These are phyloP conservation scores for Motacilla tschutschensis DNA, from an alignment of 2,113 vertebrate genomes.

Conservation along the genomic window DNA sequence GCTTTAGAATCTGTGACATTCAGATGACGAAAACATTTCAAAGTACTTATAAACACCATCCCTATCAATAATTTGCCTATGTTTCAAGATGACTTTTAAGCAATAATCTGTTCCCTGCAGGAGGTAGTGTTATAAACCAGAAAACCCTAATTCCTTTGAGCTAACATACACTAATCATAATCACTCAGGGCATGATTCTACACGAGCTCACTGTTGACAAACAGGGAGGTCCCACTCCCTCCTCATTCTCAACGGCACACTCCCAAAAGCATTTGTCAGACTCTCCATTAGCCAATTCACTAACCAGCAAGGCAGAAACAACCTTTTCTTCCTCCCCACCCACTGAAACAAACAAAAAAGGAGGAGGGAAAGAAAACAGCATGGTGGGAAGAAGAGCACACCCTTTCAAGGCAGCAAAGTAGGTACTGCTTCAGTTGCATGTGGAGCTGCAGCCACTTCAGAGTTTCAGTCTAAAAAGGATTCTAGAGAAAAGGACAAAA, in stretches of 20 bases:
- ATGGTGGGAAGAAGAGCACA: background rate
- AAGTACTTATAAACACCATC: background rate
- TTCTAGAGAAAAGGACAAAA: background rate
- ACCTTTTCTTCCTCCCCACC: background rate
- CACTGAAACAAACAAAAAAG: background rate
- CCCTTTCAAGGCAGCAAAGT: background rate
- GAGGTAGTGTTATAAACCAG: background rate
- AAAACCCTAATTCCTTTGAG: background rate
- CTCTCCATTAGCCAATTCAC: background rate
- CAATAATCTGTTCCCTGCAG: background rate
- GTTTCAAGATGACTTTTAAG: background rate
- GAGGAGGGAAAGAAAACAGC: background rate
- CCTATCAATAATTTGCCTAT: background rate
- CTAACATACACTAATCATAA: background rate
- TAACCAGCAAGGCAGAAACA: conserved; percentile 9
- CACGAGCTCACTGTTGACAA: conserved; percentile 26
- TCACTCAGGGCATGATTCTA: conserved; percentile 2
- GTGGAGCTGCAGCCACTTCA: background rate
- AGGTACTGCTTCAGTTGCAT: background rate
- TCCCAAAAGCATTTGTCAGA: conserved; percentile 41
- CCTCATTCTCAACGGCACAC: conserved; percentile 2
- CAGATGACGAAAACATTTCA: background rate
- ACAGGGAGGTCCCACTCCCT: conserved; percentile 33
- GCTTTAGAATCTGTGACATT: background rate
- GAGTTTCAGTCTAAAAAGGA: background rate